Percentiles rank a stretch among this genome's conserved stretches.
phyloP scores from a whole-genome alignment of 2,797 vertebrate species.

The Crax fasciolata region DNA sequence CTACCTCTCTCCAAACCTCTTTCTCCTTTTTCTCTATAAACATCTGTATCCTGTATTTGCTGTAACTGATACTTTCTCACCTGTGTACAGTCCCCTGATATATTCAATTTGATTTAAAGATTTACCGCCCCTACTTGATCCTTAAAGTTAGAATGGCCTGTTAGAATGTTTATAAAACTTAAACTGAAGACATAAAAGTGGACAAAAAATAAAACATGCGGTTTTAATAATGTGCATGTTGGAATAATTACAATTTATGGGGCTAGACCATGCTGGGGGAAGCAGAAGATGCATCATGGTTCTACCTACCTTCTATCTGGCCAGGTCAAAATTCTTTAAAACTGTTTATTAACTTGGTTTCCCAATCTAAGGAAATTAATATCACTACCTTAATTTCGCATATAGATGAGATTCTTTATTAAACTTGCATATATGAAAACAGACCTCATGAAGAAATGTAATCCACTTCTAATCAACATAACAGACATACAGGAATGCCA shows the following conservation, averaged over 20 bases:
- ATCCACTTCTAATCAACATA: not conserved
- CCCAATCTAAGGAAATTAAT: not conserved
- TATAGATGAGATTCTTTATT: not conserved
- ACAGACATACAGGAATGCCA: not conserved
- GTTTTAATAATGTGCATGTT: constrained; percentile 42
- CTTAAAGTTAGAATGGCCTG: constrained; percentile 36
- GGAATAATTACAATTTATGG: constrained; percentile 19
- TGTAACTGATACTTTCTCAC: constrained; percentile 61
- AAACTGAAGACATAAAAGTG: constrained; percentile 54
- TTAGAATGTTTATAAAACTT: constrained; percentile 59
- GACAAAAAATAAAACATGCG: not conserved
- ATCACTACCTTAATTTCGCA: not conserved
- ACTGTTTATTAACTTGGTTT: not conserved
- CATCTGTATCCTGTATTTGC: constrained; percentile 41
- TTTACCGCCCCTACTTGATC: constrained; percentile 35
- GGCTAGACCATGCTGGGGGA: not conserved
- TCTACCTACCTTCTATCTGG: not conserved
- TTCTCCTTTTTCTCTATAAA: constrained; percentile 30
- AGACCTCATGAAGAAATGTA: not conserved
- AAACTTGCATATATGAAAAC: not conserved
- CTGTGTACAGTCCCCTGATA: constrained; percentile 26
- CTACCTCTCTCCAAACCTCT: not conserved
- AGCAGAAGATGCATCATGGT: not conserved
- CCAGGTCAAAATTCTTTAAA: not conserved
- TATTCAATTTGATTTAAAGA: constrained; percentile 49